Percentiles rank a stretch among this genome's conserved stretches.
Evolutionary conservation across 2,113 vertebrate genomes (phyloP).

Genomic region (Pachypanchax playfairii): DNA sequence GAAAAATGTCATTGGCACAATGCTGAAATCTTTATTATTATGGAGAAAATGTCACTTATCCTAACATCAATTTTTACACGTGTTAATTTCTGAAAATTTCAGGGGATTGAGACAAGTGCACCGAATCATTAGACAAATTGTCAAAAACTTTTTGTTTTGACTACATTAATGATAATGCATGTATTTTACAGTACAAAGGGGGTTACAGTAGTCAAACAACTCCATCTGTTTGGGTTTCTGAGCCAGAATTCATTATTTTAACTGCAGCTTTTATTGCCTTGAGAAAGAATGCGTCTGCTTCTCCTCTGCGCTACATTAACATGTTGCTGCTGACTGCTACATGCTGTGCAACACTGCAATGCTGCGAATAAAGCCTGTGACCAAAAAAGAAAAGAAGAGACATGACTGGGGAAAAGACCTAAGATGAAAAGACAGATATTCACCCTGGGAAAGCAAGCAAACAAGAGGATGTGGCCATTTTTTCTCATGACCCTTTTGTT

Average conservation of each 20-base stretch:
- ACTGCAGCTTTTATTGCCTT: constrained; percentile 46
- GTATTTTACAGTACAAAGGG: constrained; percentile 29
- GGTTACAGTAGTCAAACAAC: constrained; percentile 46
- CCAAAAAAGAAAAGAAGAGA: constrained; percentile 44
- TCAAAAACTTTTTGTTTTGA: constrained; percentile 33
- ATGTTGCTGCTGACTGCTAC: constrained; percentile 47
- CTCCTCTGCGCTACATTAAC: constrained; percentile 47
- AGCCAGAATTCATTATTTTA: constrained; percentile 50
- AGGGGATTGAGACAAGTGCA: constrained; percentile 4
- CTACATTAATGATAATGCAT: constrained; percentile 21
- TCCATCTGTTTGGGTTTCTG: constrained; percentile 52
- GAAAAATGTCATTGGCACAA: constrained; percentile 7
- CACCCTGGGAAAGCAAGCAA: constrained; percentile 60
- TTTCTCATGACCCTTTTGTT: constrained; percentile 68
- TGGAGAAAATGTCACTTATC: constrained; percentile 8
- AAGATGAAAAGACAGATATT: constrained; percentile 59
- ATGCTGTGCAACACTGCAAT: constrained; percentile 48
- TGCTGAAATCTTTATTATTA: constrained; percentile 19
- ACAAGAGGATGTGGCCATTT: constrained; percentile 67
- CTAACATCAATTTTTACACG: constrained; percentile 7
- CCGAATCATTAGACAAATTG: constrained; percentile 5
- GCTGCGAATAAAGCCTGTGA: constrained; percentile 44
- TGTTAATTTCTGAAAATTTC: constrained; percentile 19
- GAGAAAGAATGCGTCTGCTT: constrained; percentile 43
- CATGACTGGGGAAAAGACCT: constrained; percentile 28